A percentile compares a stretch with the other conserved stretches of the same genome.
Conservation (phyloP, 1,140 invertebrate species). For the Hesperophylax magnus region DNA sequence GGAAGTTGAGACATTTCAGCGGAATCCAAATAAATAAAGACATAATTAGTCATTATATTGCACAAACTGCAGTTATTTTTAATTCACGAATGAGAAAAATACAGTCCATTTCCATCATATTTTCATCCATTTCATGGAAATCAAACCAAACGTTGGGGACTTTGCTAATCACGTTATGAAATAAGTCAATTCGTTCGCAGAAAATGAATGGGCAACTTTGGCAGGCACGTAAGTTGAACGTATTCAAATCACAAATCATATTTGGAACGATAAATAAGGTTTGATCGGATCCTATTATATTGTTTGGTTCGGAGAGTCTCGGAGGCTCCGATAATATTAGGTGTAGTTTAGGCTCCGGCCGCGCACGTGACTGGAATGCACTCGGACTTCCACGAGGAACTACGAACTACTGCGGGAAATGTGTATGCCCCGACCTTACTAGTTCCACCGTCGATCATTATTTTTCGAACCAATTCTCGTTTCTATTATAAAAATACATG, state of each 20-base stretch:
- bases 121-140: too few species aligned
- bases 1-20: too few species aligned
- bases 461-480: too few species aligned
- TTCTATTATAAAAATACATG: too few species aligned
- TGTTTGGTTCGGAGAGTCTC: constrained; percentile 47
- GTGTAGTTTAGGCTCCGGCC: constrained; percentile 46
- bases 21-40: too few species aligned
- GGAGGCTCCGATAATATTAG: constrained; percentile 48
- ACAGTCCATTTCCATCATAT: too few species aligned
- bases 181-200: constrained; percentile 36
- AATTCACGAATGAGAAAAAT: too few species aligned
- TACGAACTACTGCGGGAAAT: constrained; percentile 33
- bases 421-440: constrained; percentile 26
- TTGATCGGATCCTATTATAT: constrained; percentile 52
- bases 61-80: too few species aligned
- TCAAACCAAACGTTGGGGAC: too few species aligned
- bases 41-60: too few species aligned
- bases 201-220: constrained; percentile 44
- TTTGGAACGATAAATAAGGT: constrained; percentile 54
- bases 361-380: constrained; percentile 49
- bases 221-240: constrained; percentile 43
- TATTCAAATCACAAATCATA: constrained; percentile 57
- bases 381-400: neutral
- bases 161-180: neutral
- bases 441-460: too few species aligned